Evolutionary conservation across 2,113 vertebrate species (phyloP).

Genomic region (Eolophus roseicapilla): DNA sequence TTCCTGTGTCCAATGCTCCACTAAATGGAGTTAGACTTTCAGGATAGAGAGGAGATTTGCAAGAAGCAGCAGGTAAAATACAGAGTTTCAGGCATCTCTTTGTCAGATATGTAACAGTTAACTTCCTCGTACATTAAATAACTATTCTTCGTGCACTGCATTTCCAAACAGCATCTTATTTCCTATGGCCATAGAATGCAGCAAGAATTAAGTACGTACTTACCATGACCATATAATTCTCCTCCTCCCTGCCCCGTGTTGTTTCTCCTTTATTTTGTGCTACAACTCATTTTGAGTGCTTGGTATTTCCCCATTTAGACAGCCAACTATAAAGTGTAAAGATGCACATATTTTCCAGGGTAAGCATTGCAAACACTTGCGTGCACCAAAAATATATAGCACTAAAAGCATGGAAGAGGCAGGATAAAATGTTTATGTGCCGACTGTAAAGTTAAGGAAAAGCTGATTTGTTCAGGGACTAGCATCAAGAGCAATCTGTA

Average conservation of each 20-base stretch:
- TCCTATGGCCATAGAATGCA: not conserved
- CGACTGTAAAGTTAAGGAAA: not conserved
- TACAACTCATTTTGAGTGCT: not conserved
- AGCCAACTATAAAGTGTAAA: not conserved
- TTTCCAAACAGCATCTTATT: not conserved
- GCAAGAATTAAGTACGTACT: not conserved
- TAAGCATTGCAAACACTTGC: not conserved
- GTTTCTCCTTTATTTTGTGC: not conserved
- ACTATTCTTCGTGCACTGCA: not conserved
- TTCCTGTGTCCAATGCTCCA: not conserved
- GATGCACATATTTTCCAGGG: not conserved
- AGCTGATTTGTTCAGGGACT: not conserved
- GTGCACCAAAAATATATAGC: not conserved
- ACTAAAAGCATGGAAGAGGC: not conserved
- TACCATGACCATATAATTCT: not conserved
- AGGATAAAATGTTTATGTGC: accelerated
- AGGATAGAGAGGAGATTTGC: not conserved
- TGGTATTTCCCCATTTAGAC: not conserved
- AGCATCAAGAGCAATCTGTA: not conserved
- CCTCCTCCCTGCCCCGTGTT: not conserved
- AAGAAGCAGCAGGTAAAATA: not conserved
- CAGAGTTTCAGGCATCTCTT: not conserved
- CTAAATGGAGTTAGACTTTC: not conserved
- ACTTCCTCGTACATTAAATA: not conserved
- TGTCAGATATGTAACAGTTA: not conserved